Evolutionary conservation across 2,797 vertebrate species (phyloP).

Genomic region (Gymnoscopelus microlampas): DNA sequence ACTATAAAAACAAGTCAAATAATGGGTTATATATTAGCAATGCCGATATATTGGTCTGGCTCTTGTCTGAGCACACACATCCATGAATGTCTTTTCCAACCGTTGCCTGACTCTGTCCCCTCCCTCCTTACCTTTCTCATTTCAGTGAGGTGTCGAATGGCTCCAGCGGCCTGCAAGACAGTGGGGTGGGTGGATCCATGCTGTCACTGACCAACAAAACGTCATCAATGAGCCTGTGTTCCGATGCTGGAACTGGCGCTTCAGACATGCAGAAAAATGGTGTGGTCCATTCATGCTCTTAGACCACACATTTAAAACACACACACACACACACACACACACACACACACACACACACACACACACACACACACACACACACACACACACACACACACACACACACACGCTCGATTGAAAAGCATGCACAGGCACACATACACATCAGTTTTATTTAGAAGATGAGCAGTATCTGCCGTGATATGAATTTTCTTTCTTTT

Average conservation of each 20-base stretch:
- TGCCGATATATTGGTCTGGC: no score
- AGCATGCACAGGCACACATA: slow-evolving; percentile 82
- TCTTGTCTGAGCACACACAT: no score
- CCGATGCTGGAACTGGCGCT: slow-evolving; percentile 85
- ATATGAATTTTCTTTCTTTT: slow-evolving; percentile 99
- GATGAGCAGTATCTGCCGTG: slow-evolving; percentile 99
- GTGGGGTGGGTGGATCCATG: slow-evolving; percentile 80
- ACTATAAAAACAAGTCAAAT: no score
- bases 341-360: slow-evolving; percentile 18
- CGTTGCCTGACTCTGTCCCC: neutral
- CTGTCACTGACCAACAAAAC: slow-evolving; percentile 90
- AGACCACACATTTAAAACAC: slow-evolving; percentile 52
- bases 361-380: slow-evolving; percentile 27
- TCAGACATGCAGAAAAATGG: slow-evolving; percentile 91
- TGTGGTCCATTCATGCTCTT: slow-evolving; percentile 86
- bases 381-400: slow-evolving; percentile 41
- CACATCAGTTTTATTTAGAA: slow-evolving; percentile 87
- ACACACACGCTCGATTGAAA: slow-evolving; percentile 72
- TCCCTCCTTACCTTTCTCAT: neutral
- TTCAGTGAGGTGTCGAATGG: slow-evolving; percentile 93
- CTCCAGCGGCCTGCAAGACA: slow-evolving; percentile 87
- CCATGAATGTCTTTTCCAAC: neutral
- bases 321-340: slow-evolving; percentile 24
- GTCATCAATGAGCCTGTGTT: slow-evolving; percentile 87
- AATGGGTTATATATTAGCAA: no score